Percentiles rank a stretch among this genome's conserved stretches.
Evolutionary conservation across 2,113 vertebrate species (phyloP).

Genomic region (Microtus pennsylvanicus): DNA sequence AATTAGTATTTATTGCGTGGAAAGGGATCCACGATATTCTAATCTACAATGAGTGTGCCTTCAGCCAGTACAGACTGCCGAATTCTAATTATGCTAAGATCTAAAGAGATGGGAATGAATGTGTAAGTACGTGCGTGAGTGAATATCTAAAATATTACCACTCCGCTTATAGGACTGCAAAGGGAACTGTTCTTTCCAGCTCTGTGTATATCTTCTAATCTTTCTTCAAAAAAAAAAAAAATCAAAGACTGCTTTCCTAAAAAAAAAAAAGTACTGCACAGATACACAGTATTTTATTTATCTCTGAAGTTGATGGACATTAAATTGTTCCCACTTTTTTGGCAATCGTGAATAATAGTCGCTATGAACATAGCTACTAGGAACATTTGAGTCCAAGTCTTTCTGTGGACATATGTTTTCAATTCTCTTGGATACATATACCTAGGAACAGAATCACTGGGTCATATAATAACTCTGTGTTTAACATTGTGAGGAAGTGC

Average conservation of each 20-base stretch:
- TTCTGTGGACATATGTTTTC: conserved; percentile 36
- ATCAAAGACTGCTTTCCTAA: not conserved
- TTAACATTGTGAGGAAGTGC: conserved; percentile 4
- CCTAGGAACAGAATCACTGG: conserved; percentile 10
- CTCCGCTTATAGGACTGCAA: not conserved
- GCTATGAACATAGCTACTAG: not conserved
- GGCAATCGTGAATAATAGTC: not conserved
- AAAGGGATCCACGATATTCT: not conserved
- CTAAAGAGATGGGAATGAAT: not conserved
- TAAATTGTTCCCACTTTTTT: not conserved
- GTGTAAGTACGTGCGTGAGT: not conserved
- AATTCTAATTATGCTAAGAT: not conserved
- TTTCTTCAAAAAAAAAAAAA: conserved; percentile 1
- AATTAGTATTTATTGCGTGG: not conserved
- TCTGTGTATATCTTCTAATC: not conserved
- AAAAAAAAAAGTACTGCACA: not conserved
- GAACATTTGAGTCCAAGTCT: not conserved
- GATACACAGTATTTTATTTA: not conserved
- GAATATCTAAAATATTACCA: not conserved
- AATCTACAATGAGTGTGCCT: not conserved
- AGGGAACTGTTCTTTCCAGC: not conserved
- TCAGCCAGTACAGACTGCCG: not conserved
- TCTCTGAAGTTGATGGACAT: not conserved
- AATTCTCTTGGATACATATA: conserved; percentile 41
- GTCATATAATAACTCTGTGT: conserved; percentile 31